Evolutionary conservation across 2,888 invertebrate genomes (phyloP).

Genomic region (Eupithecia pulchellata): DNA sequence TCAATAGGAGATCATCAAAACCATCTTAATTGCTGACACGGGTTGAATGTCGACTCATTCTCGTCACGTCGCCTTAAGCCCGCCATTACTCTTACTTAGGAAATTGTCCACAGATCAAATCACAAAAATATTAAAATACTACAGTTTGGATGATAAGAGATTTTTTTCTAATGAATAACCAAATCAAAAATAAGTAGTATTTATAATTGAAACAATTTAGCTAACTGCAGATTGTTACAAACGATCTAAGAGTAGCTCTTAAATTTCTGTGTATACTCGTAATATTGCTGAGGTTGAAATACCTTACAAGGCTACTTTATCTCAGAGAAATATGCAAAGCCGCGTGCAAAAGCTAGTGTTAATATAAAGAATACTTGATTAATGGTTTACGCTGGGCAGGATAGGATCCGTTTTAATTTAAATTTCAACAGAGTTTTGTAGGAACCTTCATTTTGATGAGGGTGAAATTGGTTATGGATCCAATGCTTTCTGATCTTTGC

Average conservation of each 20-base stretch:
- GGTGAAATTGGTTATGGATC: slow-evolving; percentile 21
- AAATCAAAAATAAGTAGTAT: too few relatives aligned
- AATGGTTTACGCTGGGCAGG: slow-evolving; percentile 32
- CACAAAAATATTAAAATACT: not conserved
- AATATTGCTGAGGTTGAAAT: too few relatives aligned
- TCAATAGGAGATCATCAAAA: not conserved
- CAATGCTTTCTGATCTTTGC: slow-evolving; percentile 1
- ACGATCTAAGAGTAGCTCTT: too few relatives aligned
- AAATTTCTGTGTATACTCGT: too few relatives aligned
- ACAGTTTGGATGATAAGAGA: not conserved
- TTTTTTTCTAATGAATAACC: too few relatives aligned
- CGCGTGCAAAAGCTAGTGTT: not conserved
- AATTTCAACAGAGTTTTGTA: slow-evolving; percentile 25
- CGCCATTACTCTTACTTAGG: not conserved
- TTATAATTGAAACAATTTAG: too few relatives aligned
- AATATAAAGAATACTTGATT: slow-evolving; percentile 40
- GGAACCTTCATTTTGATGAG: slow-evolving; percentile 20
- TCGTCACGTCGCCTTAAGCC: not conserved
- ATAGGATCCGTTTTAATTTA: slow-evolving; percentile 37
- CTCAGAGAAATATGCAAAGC: not conserved
- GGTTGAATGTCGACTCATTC: not conserved
- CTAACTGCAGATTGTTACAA: too few relatives aligned
- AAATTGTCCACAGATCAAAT: not conserved
- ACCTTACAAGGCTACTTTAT: too few relatives aligned
- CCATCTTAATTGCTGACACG: not conserved